These are phyloP conservation scores for Halcyon malimbica DNA, from an alignment of 2,113 vertebrate species.

Conservation along the genomic window DNA sequence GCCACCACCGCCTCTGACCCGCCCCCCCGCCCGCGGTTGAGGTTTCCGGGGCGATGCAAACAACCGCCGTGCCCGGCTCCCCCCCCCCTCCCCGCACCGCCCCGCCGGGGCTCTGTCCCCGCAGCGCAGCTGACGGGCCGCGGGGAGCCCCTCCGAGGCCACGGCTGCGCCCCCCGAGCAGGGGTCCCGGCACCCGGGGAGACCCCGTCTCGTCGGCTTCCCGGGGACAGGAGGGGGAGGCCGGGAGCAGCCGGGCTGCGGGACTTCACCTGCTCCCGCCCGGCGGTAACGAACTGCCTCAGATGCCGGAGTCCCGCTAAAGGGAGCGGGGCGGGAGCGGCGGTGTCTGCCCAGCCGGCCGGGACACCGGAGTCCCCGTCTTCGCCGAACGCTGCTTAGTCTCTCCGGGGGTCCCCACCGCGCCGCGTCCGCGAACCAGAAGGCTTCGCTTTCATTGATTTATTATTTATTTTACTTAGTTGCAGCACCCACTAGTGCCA, in stretches of 20 bases:
- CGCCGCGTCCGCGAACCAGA: neutral
- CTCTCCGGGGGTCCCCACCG: neutral
- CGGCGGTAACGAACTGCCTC: neutral
- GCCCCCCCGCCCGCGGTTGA: constrained; percentile 46
- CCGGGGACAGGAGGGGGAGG: neutral
- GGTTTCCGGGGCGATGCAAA: constrained; percentile 78
- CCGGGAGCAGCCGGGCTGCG: neutral
- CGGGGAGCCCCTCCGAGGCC: neutral
- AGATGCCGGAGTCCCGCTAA: neutral
- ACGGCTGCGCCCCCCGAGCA: neutral
- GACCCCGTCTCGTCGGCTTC: neutral
- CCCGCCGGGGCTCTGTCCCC: neutral
- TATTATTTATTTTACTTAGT: constrained; percentile 38
- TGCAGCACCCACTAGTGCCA: constrained; percentile 70
- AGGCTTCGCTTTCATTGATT: constrained; percentile 4
- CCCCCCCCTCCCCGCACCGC: neutral
- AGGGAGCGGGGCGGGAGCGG: neutral
- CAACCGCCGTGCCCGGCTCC: constrained; percentile 10
- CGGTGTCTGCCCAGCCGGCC: neutral
- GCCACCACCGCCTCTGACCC: constrained; percentile 7
- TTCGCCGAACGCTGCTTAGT: neutral
- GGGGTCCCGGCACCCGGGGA: fast-evolving
- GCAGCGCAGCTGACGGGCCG: neutral
- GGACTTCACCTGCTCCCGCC: neutral
- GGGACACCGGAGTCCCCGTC: neutral